A percentile compares a stretch with the other conserved stretches of the same genome.
phyloP scores from a whole-genome alignment of 2,113 vertebrate species.

The Orthonyx spaldingii region DNA sequence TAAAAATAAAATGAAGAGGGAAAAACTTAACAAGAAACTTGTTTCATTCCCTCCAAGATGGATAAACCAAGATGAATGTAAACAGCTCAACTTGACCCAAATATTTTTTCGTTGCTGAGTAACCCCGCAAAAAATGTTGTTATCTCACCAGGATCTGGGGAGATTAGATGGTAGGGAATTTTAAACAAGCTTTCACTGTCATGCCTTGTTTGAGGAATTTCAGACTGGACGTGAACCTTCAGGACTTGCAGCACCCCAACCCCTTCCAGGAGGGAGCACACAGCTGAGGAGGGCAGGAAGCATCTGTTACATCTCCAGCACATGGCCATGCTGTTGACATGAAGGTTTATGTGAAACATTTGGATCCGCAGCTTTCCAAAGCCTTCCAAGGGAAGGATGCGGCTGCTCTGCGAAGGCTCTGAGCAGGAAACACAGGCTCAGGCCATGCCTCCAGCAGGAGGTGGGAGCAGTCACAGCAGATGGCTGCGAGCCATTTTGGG shows the following conservation, averaged over 20 bases:
- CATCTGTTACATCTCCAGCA: background rate
- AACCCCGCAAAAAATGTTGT: constrained; percentile 51
- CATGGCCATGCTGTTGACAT: background rate
- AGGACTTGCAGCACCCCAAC: background rate
- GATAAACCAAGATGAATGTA: constrained; percentile 36
- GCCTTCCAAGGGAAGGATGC: background rate
- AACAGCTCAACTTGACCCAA: constrained; percentile 62
- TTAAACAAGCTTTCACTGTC: constrained; percentile 26
- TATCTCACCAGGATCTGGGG: constrained; percentile 42
- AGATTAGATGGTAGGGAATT: constrained; percentile 40
- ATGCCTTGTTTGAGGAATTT: background rate
- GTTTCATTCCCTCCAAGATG: constrained; percentile 38
- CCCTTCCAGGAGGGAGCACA: background rate
- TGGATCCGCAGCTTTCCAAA: background rate
- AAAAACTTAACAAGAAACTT: constrained; percentile 10
- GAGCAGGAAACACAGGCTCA: background rate
- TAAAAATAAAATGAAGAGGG: constrained; percentile 47
- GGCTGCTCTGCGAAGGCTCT: background rate
- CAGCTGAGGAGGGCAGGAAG: background rate
- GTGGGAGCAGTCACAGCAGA: constrained; percentile 42
- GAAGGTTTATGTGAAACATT: background rate
- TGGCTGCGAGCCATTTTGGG: constrained; percentile 18
- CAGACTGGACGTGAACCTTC: background rate
- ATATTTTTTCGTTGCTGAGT: constrained; percentile 70
- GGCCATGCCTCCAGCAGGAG: background rate